phyloP scores from a whole-genome alignment of 2,113 vertebrate genomes.

The Erpornis zantholeuca region DNA sequence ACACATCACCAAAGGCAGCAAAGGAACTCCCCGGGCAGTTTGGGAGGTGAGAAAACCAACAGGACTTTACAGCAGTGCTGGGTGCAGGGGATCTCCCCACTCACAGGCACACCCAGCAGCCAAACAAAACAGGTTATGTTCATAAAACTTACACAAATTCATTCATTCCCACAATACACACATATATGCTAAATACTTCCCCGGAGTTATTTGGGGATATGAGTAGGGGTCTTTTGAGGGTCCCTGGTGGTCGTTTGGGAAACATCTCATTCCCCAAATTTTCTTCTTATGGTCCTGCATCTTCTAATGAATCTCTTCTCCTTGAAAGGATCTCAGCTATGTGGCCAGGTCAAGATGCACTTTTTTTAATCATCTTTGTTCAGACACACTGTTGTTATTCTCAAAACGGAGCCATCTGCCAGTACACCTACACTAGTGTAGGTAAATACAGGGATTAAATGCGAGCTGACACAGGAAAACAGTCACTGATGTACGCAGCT shows the following conservation, averaged over 20 bases:
- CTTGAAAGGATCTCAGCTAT: too few species aligned
- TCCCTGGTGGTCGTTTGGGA: neutral
- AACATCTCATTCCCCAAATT: neutral
- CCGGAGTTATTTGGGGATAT: accelerated
- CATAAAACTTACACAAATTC: too few species aligned
- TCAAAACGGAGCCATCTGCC: neutral
- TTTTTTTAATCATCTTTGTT: neutral
- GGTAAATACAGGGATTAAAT: neutral
- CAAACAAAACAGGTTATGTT: neutral
- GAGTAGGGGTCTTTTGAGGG: neutral
- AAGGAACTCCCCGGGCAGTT: neutral
- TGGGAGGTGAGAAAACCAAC: neutral
- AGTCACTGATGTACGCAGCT: neutral
- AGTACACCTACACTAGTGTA: accelerated
- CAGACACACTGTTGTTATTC: neutral
- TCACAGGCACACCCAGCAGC: neutral
- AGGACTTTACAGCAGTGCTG: accelerated
- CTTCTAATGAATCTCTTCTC: neutral
- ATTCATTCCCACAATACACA: neutral
- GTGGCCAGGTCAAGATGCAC: neutral
- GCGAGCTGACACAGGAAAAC: neutral
- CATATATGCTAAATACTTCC: neutral
- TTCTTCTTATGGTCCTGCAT: neutral
- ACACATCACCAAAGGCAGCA: neutral
- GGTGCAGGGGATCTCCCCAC: neutral